Evolutionary conservation across 2,888 invertebrate species (phyloP).

Genomic region (Acronicta psi): DNA sequence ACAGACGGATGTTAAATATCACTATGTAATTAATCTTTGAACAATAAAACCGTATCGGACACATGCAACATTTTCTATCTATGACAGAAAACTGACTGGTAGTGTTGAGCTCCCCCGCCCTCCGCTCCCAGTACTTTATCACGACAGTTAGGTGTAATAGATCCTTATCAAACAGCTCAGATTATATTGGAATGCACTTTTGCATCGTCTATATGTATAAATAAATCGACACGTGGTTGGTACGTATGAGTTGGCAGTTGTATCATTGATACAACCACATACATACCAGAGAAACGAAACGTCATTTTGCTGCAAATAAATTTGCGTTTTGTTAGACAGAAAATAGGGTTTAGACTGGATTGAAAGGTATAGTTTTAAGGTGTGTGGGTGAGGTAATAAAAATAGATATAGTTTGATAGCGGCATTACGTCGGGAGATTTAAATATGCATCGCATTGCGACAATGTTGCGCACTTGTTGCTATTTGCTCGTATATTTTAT

Average conservation of each 20-base stretch:
- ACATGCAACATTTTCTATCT: constrained; percentile 59
- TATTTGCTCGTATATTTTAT: constrained; percentile 65
- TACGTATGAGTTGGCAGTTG: constrained; percentile 75
- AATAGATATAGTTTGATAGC: constrained; percentile 73
- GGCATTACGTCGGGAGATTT: constrained; percentile 71
- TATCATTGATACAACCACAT: constrained; percentile 66
- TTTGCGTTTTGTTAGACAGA: constrained; percentile 37
- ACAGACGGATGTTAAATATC: constrained; percentile 57
- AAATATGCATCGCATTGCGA: constrained; percentile 73
- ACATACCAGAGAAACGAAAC: constrained; percentile 47
- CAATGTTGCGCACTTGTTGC: constrained; percentile 75
- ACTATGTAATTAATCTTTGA: constrained; percentile 58
- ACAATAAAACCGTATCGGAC: constrained; percentile 54
- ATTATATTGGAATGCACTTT: constrained; percentile 59
- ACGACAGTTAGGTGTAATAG: constrained; percentile 18
- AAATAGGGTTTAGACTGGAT: constrained; percentile 48
- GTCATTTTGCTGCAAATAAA: constrained; percentile 34
- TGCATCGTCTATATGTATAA: constrained; percentile 59
- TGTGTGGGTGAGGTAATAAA: constrained; percentile 65
- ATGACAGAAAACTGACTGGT: constrained; percentile 45
- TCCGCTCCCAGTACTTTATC: constrained; percentile 10
- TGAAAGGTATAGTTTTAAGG: constrained; percentile 3
- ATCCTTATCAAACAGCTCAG: constrained; percentile 56
- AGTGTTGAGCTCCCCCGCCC: constrained; percentile 43
- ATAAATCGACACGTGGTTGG: constrained; percentile 74